Percentiles rank a stretch among this genome's conserved stretches.
Evolutionary conservation across 2,888 invertebrate genomes (phyloP).

Genomic region (Limulus polyphemus): DNA sequence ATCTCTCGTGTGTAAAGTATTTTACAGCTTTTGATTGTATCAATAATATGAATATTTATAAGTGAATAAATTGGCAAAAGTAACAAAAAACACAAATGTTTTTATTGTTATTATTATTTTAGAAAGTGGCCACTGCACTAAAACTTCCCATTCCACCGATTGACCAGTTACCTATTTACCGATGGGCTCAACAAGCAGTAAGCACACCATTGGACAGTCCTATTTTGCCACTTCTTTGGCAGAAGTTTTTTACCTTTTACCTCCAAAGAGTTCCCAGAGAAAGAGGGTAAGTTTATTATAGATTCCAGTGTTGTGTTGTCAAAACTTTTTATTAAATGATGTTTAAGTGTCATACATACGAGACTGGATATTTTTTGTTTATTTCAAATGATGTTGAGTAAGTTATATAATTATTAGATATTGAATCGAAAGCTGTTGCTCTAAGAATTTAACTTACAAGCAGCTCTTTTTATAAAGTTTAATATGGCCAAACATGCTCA

Average conservation of each 20-base stretch:
- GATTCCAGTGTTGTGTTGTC: slow-evolving; percentile 12
- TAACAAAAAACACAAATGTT: too few relatives aligned
- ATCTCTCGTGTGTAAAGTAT: slow-evolving; percentile 3
- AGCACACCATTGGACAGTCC: slow-evolving; percentile 55
- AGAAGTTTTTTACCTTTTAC: slow-evolving; percentile 60
- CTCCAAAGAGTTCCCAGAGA: slow-evolving; percentile 46
- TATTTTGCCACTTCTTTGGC: slow-evolving; percentile 56
- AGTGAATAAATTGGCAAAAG: not conserved
- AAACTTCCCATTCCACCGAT: slow-evolving; percentile 31
- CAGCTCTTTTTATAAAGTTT: too few relatives aligned
- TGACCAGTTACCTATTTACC: slow-evolving; percentile 44
- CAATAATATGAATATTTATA: not conserved
- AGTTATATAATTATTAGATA: too few relatives aligned
- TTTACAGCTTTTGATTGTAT: too few relatives aligned
- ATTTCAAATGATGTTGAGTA: too few relatives aligned
- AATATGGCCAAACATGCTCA: too few relatives aligned
- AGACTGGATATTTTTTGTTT: too few relatives aligned
- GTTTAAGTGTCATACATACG: too few relatives aligned
- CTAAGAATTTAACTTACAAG: too few relatives aligned
- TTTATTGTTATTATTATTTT: slow-evolving; percentile 3
- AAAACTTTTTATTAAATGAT: not conserved
- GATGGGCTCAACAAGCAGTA: slow-evolving; percentile 60
- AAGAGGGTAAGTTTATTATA: slow-evolving; percentile 13
- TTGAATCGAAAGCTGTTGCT: too few relatives aligned
- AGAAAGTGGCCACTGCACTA: slow-evolving; percentile 31